These are phyloP conservation scores for Corbicula japonica DNA, from an alignment of 2,888 invertebrate genomes.

Conservation along the genomic window DNA sequence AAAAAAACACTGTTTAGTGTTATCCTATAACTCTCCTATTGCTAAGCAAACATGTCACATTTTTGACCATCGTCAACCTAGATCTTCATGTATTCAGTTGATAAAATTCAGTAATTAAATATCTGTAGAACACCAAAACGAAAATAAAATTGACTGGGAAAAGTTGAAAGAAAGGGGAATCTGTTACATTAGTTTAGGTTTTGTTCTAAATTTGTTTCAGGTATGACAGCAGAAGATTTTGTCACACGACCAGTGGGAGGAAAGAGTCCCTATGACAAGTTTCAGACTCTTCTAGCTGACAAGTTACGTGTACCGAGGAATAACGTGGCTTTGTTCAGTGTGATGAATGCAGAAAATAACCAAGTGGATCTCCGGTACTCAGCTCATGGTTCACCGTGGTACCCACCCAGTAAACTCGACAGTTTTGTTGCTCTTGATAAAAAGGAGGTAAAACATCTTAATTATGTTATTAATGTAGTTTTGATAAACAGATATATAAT, in stretches of 20 bases:
- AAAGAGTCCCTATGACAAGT: constrained; percentile 95
- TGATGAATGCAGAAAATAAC: constrained; percentile 91
- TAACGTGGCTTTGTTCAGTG: constrained; percentile 98
- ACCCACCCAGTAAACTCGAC: constrained; percentile 97
- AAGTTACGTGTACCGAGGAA: constrained; percentile 93
- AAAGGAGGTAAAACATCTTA: constrained; percentile 71
- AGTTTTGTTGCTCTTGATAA: constrained; percentile 91
- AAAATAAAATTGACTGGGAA: background rate
- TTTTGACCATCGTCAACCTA: no score
- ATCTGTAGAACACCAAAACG: background rate
- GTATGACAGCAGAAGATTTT: constrained; percentile 98
- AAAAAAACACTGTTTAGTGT: no score
- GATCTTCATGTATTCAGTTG: no score
- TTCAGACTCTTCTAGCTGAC: constrained; percentile 95
- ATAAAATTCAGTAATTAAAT: background rate
- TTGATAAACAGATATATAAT: background rate
- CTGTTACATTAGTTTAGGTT: no score
- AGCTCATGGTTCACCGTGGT: constrained; percentile 98
- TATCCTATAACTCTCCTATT: no score
- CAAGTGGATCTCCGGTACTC: constrained; percentile 95
- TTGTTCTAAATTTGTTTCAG: no score
- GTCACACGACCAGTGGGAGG: constrained; percentile 87
- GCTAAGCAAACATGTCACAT: no score
- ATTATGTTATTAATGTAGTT: background rate
- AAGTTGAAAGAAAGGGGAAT: no score